Evolutionary conservation across 1,140 invertebrate genomes (phyloP), one percentile per base, ranked within the genome.

Genomic region (Macrobrachium rosenbergii): DNA sequence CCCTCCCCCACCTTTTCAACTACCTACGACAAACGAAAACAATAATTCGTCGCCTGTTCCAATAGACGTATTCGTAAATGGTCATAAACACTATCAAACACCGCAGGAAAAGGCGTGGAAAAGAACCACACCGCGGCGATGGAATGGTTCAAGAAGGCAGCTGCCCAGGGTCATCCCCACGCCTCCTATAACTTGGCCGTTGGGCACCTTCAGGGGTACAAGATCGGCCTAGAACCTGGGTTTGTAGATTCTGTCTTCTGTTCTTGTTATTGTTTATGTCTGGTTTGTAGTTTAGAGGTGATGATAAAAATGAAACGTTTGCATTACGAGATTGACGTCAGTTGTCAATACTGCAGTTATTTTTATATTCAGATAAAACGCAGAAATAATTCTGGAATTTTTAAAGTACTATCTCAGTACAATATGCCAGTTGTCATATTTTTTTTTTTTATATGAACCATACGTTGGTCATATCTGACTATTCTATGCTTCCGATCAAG

Each of bases 141-240:
- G 92, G 90, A 93, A 77, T 94, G 93, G 92, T 94, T 93, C 90
- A 92, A 92, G 85, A 93, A 92, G 91, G 93, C 94, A 12, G 92
- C 93, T 12, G 92, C 93, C 60, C 92, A 94, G 88, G 94, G 94
- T 0, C 93, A 94, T 90, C 92, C 94, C 8, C 93, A 94, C 89
- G 93, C 94, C 1, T 91, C 93, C 16, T 94, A 94, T 90, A 94
- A 94, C 90, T 90, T 94, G 19, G 94, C 93, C 28, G 91, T 94
- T 52, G 93, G 93, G 43, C 93, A 94, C 90, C 90, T 94, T 64
- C 93, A 94, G 88, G 93, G 94, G 3, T 90, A 91, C 73, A 91
- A 92, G 59, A 91, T 91, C 28, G 90, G 91, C 58, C 88, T 93
- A 7, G 89, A 91, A 88, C 89, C 90, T 80, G 93, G 93, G 92